Evolutionary conservation across 2,888 invertebrate species (phyloP).

Genomic region (Caenorhabditis zanzibari): DNA sequence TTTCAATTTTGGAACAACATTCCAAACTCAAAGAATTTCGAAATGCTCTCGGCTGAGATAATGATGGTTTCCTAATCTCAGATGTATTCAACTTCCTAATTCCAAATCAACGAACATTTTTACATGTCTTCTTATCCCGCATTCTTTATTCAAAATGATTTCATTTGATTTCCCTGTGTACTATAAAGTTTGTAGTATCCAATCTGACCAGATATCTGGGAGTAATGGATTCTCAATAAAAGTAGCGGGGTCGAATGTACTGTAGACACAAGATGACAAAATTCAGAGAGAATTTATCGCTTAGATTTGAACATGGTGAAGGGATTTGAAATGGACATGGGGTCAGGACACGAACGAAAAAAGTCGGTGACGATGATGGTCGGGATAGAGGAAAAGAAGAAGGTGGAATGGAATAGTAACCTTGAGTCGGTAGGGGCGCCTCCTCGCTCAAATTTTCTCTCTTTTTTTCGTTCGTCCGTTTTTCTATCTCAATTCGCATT

Average conservation of each 20-base stretch:
- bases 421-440: constrained; percentile 48
- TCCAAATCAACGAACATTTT: background rate
- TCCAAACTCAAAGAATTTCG: background rate
- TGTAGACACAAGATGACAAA: constrained; percentile 12
- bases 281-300: constrained; percentile 1
- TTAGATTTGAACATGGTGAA: constrained; percentile 15
- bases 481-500: constrained; percentile 60
- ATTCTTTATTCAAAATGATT: background rate
- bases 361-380: constrained; percentile 29
- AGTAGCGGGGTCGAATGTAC: background rate
- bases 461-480: constrained; percentile 34
- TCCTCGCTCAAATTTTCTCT: constrained; percentile 34
- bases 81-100: background rate
- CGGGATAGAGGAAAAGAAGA: constrained; percentile 33
- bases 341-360: constrained; percentile 11
- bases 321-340: constrained; percentile 13
- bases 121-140: background rate
- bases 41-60: too few relatives aligned
- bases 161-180: background rate
- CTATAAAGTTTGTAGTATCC: background rate
- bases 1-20: too few relatives aligned
- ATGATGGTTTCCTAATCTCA: too few relatives aligned
- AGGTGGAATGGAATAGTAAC: constrained; percentile 42
- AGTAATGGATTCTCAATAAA: background rate
- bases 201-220: too few relatives aligned